Base-by-base conservation (phyloP, 2,888 invertebrate genomes). In the Phorcus lineatus region DNA sequence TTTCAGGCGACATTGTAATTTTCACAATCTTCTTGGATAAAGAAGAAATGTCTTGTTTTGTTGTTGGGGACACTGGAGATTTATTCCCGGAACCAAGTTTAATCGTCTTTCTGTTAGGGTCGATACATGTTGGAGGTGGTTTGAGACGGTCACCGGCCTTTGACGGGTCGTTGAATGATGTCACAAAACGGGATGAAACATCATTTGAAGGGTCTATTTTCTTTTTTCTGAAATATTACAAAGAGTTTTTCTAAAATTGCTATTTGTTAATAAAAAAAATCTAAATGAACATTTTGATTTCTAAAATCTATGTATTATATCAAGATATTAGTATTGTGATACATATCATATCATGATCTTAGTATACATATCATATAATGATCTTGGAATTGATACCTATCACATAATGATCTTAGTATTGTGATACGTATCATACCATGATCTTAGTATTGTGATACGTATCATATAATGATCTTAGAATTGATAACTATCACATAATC, bases 101-200 rank as follows among this genome's bases (percentile, higher is more conserved):
- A 28, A 91, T 87, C 36, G 84, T 88, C 84, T 91, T 91, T 78
- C 86, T 88, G 7, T 87, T 84, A 80, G 85, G 85, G 79, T 89
- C 87, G 16, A 91, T 85, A 80, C 88, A 88, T 9, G 90, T 88
- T 53, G 89, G 89, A 7, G 90, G 91, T 7, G 89, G 90, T 79
- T 91, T 91, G 19, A 91, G 81, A 3, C 89, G 83, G 31, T 87
- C 86, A 19, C 53, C 54, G 19, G 82, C 85, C 22, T 66, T 28
- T 54, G 81, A 80, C 4, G 84, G 66, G 9, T 57, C 47, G 24
- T 75, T 84, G 75, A 85, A 85, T 9, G 87, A 85, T 53, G 87
- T 84, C 24, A 89, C 67, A 9, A 88, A 76, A 4, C 83, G 80
- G 62, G 75, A 70, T 19, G 77, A 80, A 13, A 74, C 22, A 11